Evolutionary conservation across 2,797 vertebrate genomes (phyloP).

Genomic region (Schizopygopsis pylzovi): DNA sequence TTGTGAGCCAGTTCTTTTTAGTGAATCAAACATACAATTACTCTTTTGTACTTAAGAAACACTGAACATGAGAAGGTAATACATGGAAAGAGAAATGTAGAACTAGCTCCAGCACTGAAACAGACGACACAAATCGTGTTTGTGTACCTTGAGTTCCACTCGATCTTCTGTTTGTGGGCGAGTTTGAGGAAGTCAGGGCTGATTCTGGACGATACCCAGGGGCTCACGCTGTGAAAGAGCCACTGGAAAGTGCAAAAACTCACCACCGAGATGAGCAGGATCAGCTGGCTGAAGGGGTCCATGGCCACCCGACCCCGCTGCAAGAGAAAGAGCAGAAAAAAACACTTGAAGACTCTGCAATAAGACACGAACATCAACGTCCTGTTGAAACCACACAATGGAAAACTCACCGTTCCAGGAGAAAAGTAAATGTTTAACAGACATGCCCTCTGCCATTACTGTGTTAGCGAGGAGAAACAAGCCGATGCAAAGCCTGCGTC

Average conservation of each 20-base stretch:
- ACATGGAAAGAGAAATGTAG: neutral
- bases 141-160: slow-evolving; percentile 98
- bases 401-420: slow-evolving; percentile 25
- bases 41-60: neutral
- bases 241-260: slow-evolving; percentile 93
- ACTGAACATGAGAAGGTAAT: neutral
- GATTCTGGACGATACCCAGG: slow-evolving; percentile 85
- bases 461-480: slow-evolving; percentile 13
- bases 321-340: slow-evolving; percentile 23
- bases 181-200: slow-evolving; percentile 86
- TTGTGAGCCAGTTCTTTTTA: neutral
- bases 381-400: neutral
- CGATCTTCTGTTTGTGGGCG: slow-evolving; percentile 90
- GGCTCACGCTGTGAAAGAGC: slow-evolving; percentile 91
- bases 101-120: neutral
- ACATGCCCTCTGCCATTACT: slow-evolving; percentile 41
- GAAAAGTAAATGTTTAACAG: slow-evolving; percentile 62
- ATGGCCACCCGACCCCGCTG: slow-evolving; percentile 84
- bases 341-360: neutral
- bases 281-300: slow-evolving; percentile 86
- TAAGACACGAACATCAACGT: neutral
- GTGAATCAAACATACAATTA: neutral
- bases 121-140: neutral
- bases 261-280: slow-evolving; percentile 79
- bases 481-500: neutral